Percentiles rank a stretch among this genome's conserved stretches.
Evolutionary conservation across 2,888 invertebrate genomes (phyloP).

Genomic region (Scotopteryx bipunctaria): DNA sequence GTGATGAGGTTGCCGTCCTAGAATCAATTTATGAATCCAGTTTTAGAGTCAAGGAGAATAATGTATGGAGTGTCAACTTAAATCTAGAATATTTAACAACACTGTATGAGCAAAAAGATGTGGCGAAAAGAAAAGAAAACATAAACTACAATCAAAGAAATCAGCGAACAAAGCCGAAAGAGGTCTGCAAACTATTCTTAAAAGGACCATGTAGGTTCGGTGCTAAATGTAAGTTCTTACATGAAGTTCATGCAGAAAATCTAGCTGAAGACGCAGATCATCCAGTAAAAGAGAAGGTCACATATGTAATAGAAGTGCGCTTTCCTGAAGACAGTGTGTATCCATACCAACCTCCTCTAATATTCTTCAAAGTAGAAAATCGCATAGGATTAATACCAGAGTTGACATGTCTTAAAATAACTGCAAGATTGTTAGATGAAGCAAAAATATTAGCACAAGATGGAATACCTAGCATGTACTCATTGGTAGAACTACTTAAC

Average conservation of each 20-base stretch:
- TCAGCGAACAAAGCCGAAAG: conserved; percentile 77
- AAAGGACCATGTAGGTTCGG: conserved; percentile 89
- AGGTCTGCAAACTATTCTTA: conserved; percentile 85
- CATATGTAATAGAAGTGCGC: conserved; percentile 88
- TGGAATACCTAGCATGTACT: conserved; percentile 89
- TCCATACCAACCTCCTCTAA: conserved; percentile 88
- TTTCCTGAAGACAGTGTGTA: conserved; percentile 88
- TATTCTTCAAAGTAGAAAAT: conserved; percentile 86
- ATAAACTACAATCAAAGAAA: conserved; percentile 62
- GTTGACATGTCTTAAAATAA: conserved; percentile 85
- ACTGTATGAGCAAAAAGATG: conserved; percentile 79
- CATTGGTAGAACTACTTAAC: conserved; percentile 87
- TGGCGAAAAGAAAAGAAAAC: conserved; percentile 68
- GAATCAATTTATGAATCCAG: conserved; percentile 90
- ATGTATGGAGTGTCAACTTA: conserved; percentile 89
- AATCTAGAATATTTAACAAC: conserved; percentile 86
- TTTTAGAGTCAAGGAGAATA: conserved; percentile 87
- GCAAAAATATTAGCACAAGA: conserved; percentile 85
- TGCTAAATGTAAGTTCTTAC: conserved; percentile 88
- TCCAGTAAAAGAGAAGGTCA: conserved; percentile 62
- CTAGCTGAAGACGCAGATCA: conserved; percentile 49
- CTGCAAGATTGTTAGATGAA: conserved; percentile 86
- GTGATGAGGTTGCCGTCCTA: conserved; percentile 89
- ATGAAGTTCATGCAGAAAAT: conserved; percentile 77
- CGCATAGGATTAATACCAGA: conserved; percentile 84